These are phyloP conservation scores for Zelostemma sp. DNA, from an alignment of 1,140 invertebrate genomes.

Conservation along the genomic window DNA sequence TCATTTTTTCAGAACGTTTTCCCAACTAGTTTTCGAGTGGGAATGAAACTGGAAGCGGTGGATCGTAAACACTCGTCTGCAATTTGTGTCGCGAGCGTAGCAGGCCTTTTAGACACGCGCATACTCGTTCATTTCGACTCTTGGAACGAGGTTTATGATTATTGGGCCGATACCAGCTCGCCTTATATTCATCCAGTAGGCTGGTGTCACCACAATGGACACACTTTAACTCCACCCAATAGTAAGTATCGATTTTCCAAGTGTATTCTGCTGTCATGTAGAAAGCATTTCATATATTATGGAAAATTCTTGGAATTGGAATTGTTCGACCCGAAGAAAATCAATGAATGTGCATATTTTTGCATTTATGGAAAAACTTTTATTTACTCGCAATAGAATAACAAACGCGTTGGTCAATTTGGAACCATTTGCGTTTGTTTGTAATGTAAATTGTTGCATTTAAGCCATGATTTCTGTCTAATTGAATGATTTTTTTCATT, in stretches of 20 bases:
- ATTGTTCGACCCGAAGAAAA: no score
- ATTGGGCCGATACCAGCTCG: constrained; percentile 90
- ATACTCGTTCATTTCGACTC: constrained; percentile 95
- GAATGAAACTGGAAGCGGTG: constrained; percentile 96
- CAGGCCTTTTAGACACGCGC: constrained; percentile 85
- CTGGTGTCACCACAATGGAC: constrained; percentile 88
- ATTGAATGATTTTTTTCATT: constrained; percentile 37
- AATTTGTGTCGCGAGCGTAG: constrained; percentile 90
- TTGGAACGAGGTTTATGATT: constrained; percentile 95
- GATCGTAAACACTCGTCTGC: constrained; percentile 89
- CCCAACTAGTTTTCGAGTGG: constrained; percentile 83
- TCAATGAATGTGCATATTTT: no score
- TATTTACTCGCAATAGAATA: no score
- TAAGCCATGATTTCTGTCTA: background rate
- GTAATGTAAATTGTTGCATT: no score
- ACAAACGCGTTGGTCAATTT: no score
- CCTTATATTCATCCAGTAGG: constrained; percentile 95
- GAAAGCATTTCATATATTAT: no score
- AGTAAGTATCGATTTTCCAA: constrained; percentile 72
- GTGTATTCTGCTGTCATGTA: background rate
- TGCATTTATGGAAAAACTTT: no score
- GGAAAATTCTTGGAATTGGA: no score
- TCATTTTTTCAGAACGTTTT: constrained; percentile 73
- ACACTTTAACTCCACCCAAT: constrained; percentile 87
- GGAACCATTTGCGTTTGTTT: no score